These are phyloP conservation scores for Zaprionus ornatus DNA, from an alignment of 1,140 invertebrate species.

Conservation along the genomic window DNA sequence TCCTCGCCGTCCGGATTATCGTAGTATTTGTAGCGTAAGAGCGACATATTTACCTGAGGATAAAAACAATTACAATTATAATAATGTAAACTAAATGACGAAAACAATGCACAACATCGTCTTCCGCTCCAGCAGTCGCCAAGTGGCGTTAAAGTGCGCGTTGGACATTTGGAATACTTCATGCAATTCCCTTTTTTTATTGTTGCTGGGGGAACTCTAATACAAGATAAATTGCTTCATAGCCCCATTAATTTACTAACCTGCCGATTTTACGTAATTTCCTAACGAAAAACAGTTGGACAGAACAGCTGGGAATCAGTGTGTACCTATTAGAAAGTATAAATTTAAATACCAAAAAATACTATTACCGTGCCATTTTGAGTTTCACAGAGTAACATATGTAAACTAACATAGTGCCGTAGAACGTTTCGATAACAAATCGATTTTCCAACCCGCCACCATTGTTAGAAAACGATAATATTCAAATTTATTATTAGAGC, in stretches of 20 bases:
- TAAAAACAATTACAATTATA: slow-evolving; percentile 3
- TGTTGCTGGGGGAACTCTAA: background rate
- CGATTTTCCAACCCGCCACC: background rate
- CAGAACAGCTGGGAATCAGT: slow-evolving; percentile 59
- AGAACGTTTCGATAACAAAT: background rate
- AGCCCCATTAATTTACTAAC: slow-evolving; percentile 62
- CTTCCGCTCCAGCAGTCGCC: background rate
- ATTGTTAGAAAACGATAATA: background rate
- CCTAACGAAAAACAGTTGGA: slow-evolving; percentile 34
- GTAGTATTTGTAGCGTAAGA: slow-evolving; percentile 85
- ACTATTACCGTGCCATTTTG: slow-evolving; percentile 16
- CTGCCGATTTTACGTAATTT: slow-evolving; percentile 79
- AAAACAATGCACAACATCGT: background rate
- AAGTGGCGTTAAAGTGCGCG: background rate
- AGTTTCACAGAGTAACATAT: slow-evolving; percentile 10
- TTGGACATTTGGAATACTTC: background rate
- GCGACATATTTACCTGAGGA: slow-evolving; percentile 66
- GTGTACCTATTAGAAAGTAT: slow-evolving; percentile 24
- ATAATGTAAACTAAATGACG: slow-evolving; percentile 19
- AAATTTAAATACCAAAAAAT: slow-evolving; percentile 12
- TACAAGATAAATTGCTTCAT: background rate
- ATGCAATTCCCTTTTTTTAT: background rate
- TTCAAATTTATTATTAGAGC: no score
- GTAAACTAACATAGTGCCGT: background rate
- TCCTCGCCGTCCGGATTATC: slow-evolving; percentile 89